Base-by-base conservation (phyloP, 1,140 invertebrate genomes). In the Orchesella cincta region DNA sequence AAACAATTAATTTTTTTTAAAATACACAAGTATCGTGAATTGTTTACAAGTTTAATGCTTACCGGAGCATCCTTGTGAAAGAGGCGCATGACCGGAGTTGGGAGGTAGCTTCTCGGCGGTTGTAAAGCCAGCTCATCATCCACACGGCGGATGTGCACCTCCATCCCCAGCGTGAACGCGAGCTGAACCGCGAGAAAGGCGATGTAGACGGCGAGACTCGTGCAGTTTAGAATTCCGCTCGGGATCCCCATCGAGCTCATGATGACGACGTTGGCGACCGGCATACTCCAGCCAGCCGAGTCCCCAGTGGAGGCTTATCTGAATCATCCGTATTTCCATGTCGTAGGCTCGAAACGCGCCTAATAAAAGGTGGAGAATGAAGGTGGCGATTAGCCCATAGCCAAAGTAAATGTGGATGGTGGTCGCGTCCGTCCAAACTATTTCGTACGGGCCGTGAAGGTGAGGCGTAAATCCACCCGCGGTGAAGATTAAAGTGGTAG, bases 61-160 rank as follows among this genome's bases (percentile, higher is more conserved):
- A 75, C 74, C 8, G 74, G 74, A 26, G 74, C 74, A 67, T 67
- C 64, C 28, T 18, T 64, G n/a, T 75, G 74, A n/a, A 75, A 75
- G 0, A 75, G 28, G 0, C 74, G 31, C 74, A 75, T 75, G 1
- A 75, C 36, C 14, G 74, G 74, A 26, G 74, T 28, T 29, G 73
- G 46, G 23, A 54, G 1, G 33, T 57, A 33, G 26, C 34, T n/a
- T 8, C 62, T 26, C 14, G 62, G 62, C 23, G 62, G 62, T 14
- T 67, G 8, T 12, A 67, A 33, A 8, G 29, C 31, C 8, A 67
- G 62, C 28, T 31, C n/a, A 8, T 33, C 12, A n/a, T 67, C 62
- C 2, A 67, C 62, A 5, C 8, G 26, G 28, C 23, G 26, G 1
- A 67, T 8, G n/a, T 67, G 62, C 2, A 8, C 2, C 62, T 67